phyloP scores from a whole-genome alignment of 2,888 invertebrate genomes.

The Drosophila vallismaia region DNA sequence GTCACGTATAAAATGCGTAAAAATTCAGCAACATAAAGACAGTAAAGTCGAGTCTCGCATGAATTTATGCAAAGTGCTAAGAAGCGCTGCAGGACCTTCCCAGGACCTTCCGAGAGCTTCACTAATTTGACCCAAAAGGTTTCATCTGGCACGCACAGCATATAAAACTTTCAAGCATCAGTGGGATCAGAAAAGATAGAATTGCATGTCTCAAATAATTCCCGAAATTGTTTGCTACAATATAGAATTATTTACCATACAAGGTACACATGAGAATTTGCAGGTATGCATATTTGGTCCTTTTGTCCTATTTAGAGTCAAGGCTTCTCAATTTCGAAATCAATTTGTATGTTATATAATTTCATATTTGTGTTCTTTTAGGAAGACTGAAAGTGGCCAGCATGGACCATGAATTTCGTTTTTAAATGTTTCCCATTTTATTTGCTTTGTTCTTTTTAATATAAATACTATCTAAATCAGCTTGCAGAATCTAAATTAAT shows the following conservation, averaged over 20 bases:
- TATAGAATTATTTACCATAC: constrained; percentile 66
- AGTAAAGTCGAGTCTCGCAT: constrained; percentile 53
- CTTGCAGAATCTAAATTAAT: constrained; percentile 62
- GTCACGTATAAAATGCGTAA: constrained; percentile 75
- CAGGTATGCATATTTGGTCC: not conserved
- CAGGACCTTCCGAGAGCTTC: constrained; percentile 41
- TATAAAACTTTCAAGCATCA: constrained; percentile 62
- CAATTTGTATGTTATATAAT: too few species aligned
- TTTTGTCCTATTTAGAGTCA: too few species aligned
- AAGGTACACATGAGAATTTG: not conserved
- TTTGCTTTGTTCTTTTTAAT: not conserved
- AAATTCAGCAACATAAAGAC: constrained; percentile 58
- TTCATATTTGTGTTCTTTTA: not conserved
- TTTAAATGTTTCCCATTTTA: not conserved
- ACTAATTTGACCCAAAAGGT: constrained; percentile 63
- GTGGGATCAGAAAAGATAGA: constrained; percentile 34
- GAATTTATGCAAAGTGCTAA: constrained; percentile 69
- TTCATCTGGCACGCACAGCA: constrained; percentile 63
- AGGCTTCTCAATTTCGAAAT: too few species aligned
- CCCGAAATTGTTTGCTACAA: constrained; percentile 57
- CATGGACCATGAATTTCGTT: not conserved
- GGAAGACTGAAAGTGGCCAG: not conserved
- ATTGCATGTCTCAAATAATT: constrained; percentile 71
- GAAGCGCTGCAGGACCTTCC: constrained; percentile 28
- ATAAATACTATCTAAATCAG: constrained; percentile 21